Evolutionary conservation across 1,140 invertebrate genomes (phyloP).

Genomic region (Geopemphigus sp.): DNA sequence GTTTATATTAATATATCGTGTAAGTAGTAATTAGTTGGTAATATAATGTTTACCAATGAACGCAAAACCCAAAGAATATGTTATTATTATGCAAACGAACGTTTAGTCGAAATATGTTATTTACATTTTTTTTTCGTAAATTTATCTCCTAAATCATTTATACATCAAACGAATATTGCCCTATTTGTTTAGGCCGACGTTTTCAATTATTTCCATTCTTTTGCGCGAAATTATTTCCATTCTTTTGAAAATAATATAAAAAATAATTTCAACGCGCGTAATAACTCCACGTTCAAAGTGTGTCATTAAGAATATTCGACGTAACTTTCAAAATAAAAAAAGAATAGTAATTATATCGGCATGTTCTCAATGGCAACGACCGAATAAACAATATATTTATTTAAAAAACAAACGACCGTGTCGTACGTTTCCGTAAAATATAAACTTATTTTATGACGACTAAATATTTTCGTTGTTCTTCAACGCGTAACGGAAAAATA

Average conservation of each 20-base stretch:
- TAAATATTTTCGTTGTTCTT: not conserved
- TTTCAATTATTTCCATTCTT: not conserved
- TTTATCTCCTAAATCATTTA: not conserved
- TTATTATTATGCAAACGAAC: not conserved
- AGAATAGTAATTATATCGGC: conserved; percentile 13
- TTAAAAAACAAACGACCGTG: not conserved
- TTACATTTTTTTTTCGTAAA: not conserved
- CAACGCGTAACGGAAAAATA: not conserved
- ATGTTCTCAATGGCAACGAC: not conserved
- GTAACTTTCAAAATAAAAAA: not conserved
- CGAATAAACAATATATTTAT: conserved; percentile 1
- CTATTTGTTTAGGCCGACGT: not conserved
- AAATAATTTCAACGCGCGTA: not conserved
- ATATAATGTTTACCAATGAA: not conserved
- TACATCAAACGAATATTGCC: not conserved
- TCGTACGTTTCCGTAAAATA: not conserved
- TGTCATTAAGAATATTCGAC: too few species aligned
- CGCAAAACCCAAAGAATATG: too few species aligned
- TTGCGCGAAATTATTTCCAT: too few species aligned
- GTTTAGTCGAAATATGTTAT: not conserved
- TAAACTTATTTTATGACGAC: not conserved
- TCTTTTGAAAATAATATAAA: not conserved
- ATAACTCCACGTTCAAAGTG: not conserved
- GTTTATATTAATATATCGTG: not conserved
- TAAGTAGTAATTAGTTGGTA: not conserved